phyloP scores from a whole-genome alignment of 1,140 invertebrate species.

The Lepidurus couesii region DNA sequence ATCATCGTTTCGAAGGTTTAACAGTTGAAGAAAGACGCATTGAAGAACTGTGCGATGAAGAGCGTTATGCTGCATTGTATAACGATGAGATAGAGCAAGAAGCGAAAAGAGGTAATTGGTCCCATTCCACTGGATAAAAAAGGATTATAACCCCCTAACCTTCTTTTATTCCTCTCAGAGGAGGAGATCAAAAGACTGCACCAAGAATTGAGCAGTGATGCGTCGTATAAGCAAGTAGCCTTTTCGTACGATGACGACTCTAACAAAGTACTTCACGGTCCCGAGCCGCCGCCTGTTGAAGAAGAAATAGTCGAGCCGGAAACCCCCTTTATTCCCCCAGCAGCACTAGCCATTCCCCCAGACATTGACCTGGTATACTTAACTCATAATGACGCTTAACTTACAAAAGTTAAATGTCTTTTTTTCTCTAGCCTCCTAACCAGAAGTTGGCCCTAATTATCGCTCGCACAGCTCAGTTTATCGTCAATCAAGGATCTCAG shows the following conservation, averaged over 20 bases:
- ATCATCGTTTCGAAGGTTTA: constrained; percentile 52
- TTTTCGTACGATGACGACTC: constrained; percentile 65
- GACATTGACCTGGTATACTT: constrained; percentile 66
- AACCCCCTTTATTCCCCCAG: constrained; percentile 27
- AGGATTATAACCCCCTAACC: constrained; percentile 3
- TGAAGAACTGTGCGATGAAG: constrained; percentile 82
- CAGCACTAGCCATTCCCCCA: constrained; percentile 63
- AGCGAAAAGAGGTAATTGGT: constrained; percentile 53
- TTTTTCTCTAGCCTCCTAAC: constrained; percentile 70
- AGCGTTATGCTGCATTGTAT: constrained; percentile 78
- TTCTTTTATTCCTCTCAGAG: constrained; percentile 55
- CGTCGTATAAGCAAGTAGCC: constrained; percentile 68
- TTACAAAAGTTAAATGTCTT: not conserved
- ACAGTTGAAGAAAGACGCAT: constrained; percentile 71
- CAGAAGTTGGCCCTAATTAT: constrained; percentile 90
- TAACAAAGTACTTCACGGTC: not conserved
- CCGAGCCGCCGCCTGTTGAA: constrained; percentile 1
- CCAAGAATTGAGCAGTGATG: constrained; percentile 59
- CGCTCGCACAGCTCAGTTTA: constrained; percentile 92
- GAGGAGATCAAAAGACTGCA: constrained; percentile 84
- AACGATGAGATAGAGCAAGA: constrained; percentile 80
- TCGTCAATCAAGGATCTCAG: constrained; percentile 85
- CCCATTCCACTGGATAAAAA: constrained; percentile 17
- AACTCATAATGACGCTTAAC: no score
- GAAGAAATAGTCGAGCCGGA: constrained; percentile 17